These are phyloP conservation scores for Zonitis immaculata DNA, from an alignment of 2,888 invertebrate species.

Conservation along the genomic window DNA sequence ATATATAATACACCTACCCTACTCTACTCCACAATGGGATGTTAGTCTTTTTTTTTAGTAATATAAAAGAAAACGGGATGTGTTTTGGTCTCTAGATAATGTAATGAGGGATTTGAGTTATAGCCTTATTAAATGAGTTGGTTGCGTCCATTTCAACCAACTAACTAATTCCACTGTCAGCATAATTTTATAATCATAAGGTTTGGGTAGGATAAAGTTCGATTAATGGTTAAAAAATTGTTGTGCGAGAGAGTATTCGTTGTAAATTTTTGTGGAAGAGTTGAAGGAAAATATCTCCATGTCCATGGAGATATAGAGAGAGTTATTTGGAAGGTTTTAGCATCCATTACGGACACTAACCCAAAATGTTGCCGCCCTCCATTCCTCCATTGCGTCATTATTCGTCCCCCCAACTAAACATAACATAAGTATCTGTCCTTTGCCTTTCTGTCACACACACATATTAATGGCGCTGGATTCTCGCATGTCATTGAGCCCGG, in stretches of 20 bases:
- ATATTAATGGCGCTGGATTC: slow-evolving; percentile 23
- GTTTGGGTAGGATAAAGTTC: too few relatives aligned
- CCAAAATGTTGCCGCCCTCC: slow-evolving; percentile 16
- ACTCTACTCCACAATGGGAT: slow-evolving; percentile 27
- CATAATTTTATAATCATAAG: too few relatives aligned
- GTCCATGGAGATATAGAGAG: too few relatives aligned
- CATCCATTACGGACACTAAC: slow-evolving; percentile 21
- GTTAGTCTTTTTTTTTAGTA: slow-evolving; percentile 39
- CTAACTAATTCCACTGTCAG: too few relatives aligned
- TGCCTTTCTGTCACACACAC: slow-evolving; percentile 15
- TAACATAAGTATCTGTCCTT: slow-evolving; percentile 6
- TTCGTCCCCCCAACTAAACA: slow-evolving; percentile 4
- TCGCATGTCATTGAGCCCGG: slow-evolving; percentile 23
- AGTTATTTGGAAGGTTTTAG: background rate
- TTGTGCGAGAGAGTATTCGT: too few relatives aligned
- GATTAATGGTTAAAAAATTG: too few relatives aligned
- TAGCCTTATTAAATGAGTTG: slow-evolving; percentile 41
- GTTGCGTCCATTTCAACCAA: too few relatives aligned
- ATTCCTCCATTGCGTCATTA: slow-evolving; percentile 11
- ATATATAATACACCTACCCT: too few relatives aligned
- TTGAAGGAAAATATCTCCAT: too few relatives aligned
- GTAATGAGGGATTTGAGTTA: slow-evolving; percentile 45
- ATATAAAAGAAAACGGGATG: slow-evolving; percentile 37
- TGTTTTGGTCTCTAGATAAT: slow-evolving; percentile 42
- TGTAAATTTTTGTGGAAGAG: too few relatives aligned